phyloP scores from a whole-genome alignment of 2,888 invertebrate species.

The Lucinisca nassula region DNA sequence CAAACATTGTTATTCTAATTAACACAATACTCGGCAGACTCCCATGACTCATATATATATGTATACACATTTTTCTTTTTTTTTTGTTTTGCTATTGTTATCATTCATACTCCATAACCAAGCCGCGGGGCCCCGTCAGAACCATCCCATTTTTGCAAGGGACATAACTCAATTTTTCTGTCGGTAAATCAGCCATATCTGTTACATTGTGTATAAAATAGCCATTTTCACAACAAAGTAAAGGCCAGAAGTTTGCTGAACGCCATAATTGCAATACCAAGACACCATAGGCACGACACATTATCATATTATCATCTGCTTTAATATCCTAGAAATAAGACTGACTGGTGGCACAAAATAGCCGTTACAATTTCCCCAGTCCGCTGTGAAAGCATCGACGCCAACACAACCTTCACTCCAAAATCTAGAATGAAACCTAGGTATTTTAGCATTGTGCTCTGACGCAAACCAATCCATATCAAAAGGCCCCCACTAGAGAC shows the following conservation, averaged over 20 bases:
- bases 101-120: too few relatives aligned
- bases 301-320: constrained; percentile 7
- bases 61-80: too few relatives aligned
- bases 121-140: too few relatives aligned
- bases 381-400: neutral
- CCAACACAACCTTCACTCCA: too few relatives aligned
- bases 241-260: constrained; percentile 6
- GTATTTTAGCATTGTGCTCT: constrained; percentile 24
- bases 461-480: neutral
- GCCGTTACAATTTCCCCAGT: constrained; percentile 18
- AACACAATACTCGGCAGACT: too few relatives aligned
- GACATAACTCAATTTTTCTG: neutral
- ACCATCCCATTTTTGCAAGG: neutral
- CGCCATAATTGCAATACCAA: constrained; percentile 7
- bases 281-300: neutral
- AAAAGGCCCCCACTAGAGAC: neutral
- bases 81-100: too few relatives aligned
- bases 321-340: neutral
- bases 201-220: neutral
- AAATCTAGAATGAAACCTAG: constrained; percentile 11
- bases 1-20: too few relatives aligned
- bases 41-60: too few relatives aligned
- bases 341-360: constrained; percentile 11
- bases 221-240: neutral
- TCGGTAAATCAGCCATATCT: neutral